Conservation (phyloP, 2,888 invertebrate species). For the Leuctra nigra region DNA sequence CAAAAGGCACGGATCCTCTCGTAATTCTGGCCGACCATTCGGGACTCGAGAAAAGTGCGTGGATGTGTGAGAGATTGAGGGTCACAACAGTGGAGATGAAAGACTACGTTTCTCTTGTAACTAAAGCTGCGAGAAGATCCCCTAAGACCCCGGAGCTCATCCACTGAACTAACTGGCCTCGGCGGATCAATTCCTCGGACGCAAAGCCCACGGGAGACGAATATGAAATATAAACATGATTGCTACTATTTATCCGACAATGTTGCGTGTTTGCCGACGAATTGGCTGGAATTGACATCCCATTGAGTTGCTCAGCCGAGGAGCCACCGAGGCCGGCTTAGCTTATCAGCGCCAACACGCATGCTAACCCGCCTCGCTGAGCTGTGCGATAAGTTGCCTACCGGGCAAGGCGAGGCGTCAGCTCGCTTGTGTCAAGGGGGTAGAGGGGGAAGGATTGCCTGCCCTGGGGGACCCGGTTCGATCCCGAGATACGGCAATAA, state of each 20-base stretch:
- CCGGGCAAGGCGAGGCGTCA: too few relatives aligned
- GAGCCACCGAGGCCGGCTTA: not conserved
- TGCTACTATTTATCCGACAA: not conserved
- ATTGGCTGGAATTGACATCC: not conserved
- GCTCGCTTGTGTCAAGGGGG: too few relatives aligned
- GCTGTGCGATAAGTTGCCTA: not conserved
- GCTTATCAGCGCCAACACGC: not conserved
- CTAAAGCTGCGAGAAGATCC: constrained; percentile 9
- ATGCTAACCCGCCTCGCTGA: not conserved
- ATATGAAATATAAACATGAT: not conserved
- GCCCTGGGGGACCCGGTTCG: too few relatives aligned
- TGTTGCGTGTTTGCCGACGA: not conserved
- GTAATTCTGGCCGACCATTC: constrained; percentile 10
- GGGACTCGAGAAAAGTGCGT: constrained; percentile 13
- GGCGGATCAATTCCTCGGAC: not conserved
- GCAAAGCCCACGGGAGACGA: not conserved
- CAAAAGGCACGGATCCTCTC: constrained; percentile 16
- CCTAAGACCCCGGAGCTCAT: constrained; percentile 7
- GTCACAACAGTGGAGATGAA: constrained; percentile 17
- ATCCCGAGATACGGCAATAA: too few relatives aligned
- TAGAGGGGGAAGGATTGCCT: too few relatives aligned
- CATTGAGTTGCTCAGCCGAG: not conserved
- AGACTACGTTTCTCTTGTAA: constrained; percentile 13
- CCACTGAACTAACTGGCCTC: constrained; percentile 13
- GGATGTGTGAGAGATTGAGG: constrained; percentile 18